Evolutionary conservation across 2,113 vertebrate species (phyloP).

Genomic region (Stomatorhinus ivindoensis): DNA sequence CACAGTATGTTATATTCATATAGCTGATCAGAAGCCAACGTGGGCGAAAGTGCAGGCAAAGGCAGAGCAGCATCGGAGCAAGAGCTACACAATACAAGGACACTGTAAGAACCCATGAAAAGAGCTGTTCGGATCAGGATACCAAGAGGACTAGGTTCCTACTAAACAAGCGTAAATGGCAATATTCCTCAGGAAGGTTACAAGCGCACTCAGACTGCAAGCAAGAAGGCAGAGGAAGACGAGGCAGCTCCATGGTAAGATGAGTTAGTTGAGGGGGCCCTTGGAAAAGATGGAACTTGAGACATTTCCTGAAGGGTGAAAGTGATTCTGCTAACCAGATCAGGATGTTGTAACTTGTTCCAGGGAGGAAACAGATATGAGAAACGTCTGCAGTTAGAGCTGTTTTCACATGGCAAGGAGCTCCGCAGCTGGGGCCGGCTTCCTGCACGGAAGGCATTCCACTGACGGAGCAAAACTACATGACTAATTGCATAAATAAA

Average conservation of each 20-base stretch:
- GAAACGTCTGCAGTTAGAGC: background rate
- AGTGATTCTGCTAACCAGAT: background rate
- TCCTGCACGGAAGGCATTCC: background rate
- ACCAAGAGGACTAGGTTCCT: background rate
- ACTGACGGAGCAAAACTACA: background rate
- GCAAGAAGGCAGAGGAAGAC: background rate
- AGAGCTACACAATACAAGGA: background rate
- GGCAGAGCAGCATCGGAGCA: background rate
- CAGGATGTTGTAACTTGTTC: background rate
- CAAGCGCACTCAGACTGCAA: background rate
- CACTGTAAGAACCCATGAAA: background rate
- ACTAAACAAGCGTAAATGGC: background rate
- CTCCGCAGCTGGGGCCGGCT: background rate
- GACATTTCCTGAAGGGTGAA: background rate
- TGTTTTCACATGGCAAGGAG: background rate
- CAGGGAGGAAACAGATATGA: background rate
- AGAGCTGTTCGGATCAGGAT: background rate
- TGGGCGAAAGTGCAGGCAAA: background rate
- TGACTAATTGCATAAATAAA: background rate
- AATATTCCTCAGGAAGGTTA: background rate
- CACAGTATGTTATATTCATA: background rate
- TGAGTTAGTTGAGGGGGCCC: background rate
- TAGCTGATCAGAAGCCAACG: background rate
- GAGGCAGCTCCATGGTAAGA: background rate
- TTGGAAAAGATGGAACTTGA: background rate